A percentile compares a stretch with the other conserved stretches of the same genome.
Evolutionary conservation across 2,113 vertebrate genomes (phyloP).

Genomic region (Rafetus swinhoei): DNA sequence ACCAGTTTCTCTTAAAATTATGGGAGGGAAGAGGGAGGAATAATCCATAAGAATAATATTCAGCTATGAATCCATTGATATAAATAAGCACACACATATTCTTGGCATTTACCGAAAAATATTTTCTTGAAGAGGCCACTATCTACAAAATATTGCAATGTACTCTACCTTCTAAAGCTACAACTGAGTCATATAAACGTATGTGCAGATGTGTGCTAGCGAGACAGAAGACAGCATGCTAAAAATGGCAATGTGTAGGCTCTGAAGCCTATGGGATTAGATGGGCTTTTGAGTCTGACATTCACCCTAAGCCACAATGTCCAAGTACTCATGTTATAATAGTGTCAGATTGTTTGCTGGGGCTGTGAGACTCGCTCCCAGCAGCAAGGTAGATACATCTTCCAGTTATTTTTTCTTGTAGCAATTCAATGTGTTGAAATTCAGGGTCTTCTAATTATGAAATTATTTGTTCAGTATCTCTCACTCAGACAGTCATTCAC

Average conservation of each 20-base stretch:
- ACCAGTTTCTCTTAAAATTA: background rate
- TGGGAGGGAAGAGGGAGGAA: background rate
- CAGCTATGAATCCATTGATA: background rate
- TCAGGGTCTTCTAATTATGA: background rate
- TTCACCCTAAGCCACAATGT: too few species aligned
- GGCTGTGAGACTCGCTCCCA: too few species aligned
- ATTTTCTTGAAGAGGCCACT: background rate
- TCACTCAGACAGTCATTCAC: background rate
- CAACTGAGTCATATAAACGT: background rate
- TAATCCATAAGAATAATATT: background rate
- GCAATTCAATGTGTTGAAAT: too few species aligned
- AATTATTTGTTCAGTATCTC: constrained; percentile 10
- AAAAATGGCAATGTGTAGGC: background rate
- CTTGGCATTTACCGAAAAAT: background rate
- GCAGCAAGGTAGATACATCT: too few species aligned
- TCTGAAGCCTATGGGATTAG: too few species aligned
- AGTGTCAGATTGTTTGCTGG: too few species aligned
- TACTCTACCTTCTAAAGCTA: background rate
- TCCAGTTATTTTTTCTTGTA: background rate
- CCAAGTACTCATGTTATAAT: too few species aligned
- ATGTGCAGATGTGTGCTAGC: background rate
- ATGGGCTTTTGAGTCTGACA: too few species aligned
- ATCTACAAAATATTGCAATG: background rate
- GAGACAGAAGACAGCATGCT: background rate
- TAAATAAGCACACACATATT: background rate